These are phyloP conservation scores for Helicoverpa zea DNA, from an alignment of 1,140 invertebrate genomes.

Conservation along the genomic window DNA sequence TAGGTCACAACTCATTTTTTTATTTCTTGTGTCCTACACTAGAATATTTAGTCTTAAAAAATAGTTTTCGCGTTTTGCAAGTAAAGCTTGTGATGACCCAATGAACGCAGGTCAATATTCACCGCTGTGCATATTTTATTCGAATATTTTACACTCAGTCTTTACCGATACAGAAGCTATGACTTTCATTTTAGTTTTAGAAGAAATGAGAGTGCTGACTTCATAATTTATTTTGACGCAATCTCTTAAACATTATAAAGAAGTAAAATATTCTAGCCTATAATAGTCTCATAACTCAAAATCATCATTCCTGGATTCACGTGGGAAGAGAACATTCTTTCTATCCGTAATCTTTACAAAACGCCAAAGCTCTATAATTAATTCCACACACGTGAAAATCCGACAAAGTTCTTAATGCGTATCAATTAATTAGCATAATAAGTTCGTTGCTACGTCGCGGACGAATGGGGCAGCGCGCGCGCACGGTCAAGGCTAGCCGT, in stretches of 20 bases:
- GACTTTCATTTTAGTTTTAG: too few relatives aligned
- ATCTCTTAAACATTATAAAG: too few relatives aligned
- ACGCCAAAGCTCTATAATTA: slow-evolving; percentile 8
- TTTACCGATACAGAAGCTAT: too few relatives aligned
- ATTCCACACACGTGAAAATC: slow-evolving; percentile 23
- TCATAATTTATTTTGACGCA: too few relatives aligned
- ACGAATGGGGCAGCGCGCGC: slow-evolving; percentile 38
- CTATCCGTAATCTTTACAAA: neutral
- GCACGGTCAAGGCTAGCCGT: slow-evolving; percentile 60
- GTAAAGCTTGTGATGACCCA: neutral
- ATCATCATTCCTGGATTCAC: neutral
- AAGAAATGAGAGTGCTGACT: too few relatives aligned
- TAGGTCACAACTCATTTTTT: neutral
- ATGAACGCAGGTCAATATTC: neutral
- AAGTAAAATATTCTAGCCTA: too few relatives aligned
- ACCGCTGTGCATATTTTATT: neutral
- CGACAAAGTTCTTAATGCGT: slow-evolving; percentile 35
- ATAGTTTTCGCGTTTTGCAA: neutral
- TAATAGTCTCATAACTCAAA: slow-evolving; percentile 8
- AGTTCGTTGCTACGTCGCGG: slow-evolving; percentile 45
- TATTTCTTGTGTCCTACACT: neutral
- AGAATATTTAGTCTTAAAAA: neutral
- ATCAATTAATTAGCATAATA: slow-evolving; percentile 49
- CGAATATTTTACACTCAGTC: too few relatives aligned
- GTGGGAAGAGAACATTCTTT: slow-evolving; percentile 38